phyloP scores from a whole-genome alignment of 2,797 vertebrate genomes.

The Bucorvus abyssinicus region DNA sequence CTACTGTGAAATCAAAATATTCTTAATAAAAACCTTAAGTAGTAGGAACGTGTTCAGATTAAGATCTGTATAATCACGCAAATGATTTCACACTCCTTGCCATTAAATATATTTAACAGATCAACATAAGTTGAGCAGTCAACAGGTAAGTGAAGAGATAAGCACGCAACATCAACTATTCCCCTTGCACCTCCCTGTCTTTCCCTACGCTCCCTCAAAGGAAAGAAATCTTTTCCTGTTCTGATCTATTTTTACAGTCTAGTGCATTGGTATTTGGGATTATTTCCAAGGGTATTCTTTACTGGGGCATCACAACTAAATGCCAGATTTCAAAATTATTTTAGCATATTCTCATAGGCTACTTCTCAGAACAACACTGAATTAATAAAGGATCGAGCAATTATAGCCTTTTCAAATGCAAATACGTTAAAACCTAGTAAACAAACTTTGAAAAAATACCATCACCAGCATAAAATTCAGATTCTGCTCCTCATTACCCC shows the following conservation, averaged over 20 bases:
- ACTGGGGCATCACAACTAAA: conserved; percentile 70
- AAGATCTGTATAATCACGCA: not conserved
- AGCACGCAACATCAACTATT: not conserved
- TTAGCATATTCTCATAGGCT: conserved; percentile 54
- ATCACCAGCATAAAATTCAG: not conserved
- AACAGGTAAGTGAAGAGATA: conserved; percentile 59
- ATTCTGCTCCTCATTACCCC: conserved; percentile 17
- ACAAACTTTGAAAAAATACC: not conserved
- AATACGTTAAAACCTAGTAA: conserved; percentile 48
- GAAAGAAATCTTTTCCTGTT: conserved; percentile 60
- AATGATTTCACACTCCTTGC: not conserved
- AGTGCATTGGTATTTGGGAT: conserved; percentile 73
- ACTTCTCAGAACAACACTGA: conserved; percentile 39
- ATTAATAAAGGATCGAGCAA: conserved; percentile 66
- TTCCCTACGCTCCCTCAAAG: conserved; percentile 35
- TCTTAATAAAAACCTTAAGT: not conserved
- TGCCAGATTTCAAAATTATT: conserved; percentile 73
- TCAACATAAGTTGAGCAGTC: not conserved
- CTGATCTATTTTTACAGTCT: conserved; percentile 74
- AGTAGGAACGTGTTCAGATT: not conserved
- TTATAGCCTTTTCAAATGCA: conserved; percentile 68
- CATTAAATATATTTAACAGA: not conserved
- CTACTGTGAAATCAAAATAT: not conserved
- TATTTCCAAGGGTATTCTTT: conserved; percentile 73
- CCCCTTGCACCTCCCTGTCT: not conserved